These are phyloP conservation scores for Brotogeris chrysoptera DNA, from an alignment of 2,797 vertebrate species.

Conservation along the genomic window DNA sequence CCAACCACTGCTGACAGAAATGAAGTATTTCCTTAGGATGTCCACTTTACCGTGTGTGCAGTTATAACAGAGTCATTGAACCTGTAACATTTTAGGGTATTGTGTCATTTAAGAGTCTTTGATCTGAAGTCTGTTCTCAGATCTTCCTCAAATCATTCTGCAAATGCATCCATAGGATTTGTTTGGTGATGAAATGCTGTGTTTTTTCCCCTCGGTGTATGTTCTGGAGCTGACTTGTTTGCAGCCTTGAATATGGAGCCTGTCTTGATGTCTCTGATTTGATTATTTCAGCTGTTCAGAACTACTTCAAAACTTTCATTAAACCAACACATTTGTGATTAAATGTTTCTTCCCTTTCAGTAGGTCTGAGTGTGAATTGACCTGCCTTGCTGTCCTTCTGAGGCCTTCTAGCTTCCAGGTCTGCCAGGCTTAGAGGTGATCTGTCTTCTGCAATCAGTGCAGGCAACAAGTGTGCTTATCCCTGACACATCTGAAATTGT, in stretches of 20 bases:
- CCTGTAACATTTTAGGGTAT: neutral
- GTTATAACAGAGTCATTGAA: neutral
- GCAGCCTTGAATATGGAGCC: neutral
- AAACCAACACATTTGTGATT: neutral
- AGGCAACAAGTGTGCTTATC: neutral
- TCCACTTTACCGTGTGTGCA: neutral
- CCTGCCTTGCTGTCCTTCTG: neutral
- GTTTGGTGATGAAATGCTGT: neutral
- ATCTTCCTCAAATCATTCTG: neutral
- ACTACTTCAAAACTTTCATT: neutral
- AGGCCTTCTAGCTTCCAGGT: neutral
- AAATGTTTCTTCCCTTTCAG: neutral
- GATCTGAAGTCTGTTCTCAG: neutral
- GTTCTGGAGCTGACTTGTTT: neutral
- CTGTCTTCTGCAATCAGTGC: neutral
- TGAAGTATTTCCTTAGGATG: neutral
- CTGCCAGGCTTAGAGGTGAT: neutral
- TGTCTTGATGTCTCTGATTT: neutral
- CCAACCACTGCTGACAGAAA: neutral
- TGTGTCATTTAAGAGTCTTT: accelerated
- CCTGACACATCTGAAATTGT: neutral
- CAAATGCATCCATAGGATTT: accelerated
- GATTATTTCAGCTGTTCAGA: neutral
- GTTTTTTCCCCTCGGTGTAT: accelerated
- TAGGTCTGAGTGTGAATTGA: neutral